A percentile compares a stretch with the other conserved stretches of the same genome.
phyloP scores from a whole-genome alignment of 2,797 vertebrate species.

The Aphelocoma californica region DNA sequence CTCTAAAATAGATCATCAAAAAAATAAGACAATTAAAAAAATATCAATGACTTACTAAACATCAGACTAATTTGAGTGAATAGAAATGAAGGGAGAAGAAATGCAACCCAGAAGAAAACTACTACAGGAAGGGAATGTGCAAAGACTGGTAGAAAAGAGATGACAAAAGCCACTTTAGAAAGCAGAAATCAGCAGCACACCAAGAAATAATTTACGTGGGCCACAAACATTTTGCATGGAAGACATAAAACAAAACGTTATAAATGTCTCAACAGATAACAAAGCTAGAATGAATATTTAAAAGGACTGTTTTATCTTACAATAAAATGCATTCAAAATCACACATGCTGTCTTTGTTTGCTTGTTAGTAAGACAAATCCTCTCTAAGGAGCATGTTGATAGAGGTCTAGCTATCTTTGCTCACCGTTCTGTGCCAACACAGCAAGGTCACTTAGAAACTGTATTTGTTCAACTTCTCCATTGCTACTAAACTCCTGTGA shows the following conservation, averaged over 20 bases:
- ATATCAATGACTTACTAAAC: background rate
- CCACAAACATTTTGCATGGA: background rate
- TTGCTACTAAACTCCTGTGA: background rate
- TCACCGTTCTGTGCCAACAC: background rate
- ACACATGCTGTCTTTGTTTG: conserved; percentile 22
- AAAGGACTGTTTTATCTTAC: background rate
- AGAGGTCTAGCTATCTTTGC: background rate
- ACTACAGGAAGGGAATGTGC: background rate
- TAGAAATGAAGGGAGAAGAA: conserved; percentile 6
- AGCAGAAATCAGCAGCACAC: background rate
- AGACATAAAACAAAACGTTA: background rate
- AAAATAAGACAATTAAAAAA: background rate
- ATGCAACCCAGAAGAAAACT: background rate
- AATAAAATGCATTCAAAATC: background rate
- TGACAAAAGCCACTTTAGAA: background rate
- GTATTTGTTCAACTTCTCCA: background rate
- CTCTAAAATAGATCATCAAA: background rate
- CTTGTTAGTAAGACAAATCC: conserved; percentile 56
- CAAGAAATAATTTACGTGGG: background rate
- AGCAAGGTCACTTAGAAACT: conserved; percentile 7
- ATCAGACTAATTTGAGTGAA: background rate
- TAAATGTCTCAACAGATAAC: background rate
- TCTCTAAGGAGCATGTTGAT: background rate
- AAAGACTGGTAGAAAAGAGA: background rate
- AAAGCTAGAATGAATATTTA: conserved; percentile 45